Evolutionary conservation across 2,113 vertebrate species (phyloP).

Genomic region (Oryzias melastigma): DNA sequence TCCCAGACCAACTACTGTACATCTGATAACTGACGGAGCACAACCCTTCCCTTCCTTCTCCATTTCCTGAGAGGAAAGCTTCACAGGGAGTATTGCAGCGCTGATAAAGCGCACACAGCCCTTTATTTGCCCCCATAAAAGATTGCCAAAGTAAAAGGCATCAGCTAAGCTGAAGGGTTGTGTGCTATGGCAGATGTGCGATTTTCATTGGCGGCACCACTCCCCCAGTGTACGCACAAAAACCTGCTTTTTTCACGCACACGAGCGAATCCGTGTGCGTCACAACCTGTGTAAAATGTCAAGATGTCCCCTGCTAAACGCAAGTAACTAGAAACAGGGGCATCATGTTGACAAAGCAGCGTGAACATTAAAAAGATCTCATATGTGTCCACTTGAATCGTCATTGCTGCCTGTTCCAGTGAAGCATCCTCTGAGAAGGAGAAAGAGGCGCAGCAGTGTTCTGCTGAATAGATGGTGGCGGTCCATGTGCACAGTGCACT

Average conservation of each 20-base stretch:
- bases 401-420: slow-evolving; percentile 21
- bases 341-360: slow-evolving; percentile 10
- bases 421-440: slow-evolving; percentile 29
- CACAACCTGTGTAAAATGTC: slow-evolving; percentile 24
- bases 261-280: background rate
- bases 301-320: background rate
- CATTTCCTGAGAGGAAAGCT: slow-evolving; percentile 69
- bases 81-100: slow-evolving; percentile 36
- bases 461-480: slow-evolving; percentile 39
- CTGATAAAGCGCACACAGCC: slow-evolving; percentile 68
- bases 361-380: slow-evolving; percentile 36
- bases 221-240: slow-evolving; percentile 6
- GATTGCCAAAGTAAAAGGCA: slow-evolving; percentile 52
- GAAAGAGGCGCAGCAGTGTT: slow-evolving; percentile 18
- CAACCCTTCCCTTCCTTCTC: slow-evolving; percentile 63
- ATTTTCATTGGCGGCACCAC: slow-evolving; percentile 18
- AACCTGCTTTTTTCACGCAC: slow-evolving; percentile 10
- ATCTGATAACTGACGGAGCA: slow-evolving; percentile 68
- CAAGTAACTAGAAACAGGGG: background rate
- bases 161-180: slow-evolving; percentile 44
- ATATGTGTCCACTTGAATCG: slow-evolving; percentile 46
- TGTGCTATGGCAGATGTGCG: slow-evolving; percentile 20
- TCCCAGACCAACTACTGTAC: slow-evolving; percentile 65
- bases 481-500: slow-evolving; percentile 39
- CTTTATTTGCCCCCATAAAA: slow-evolving; percentile 64